These are phyloP conservation scores for Cichladusa arquata DNA, from an alignment of 2,113 vertebrate genomes.

Conservation along the genomic window DNA sequence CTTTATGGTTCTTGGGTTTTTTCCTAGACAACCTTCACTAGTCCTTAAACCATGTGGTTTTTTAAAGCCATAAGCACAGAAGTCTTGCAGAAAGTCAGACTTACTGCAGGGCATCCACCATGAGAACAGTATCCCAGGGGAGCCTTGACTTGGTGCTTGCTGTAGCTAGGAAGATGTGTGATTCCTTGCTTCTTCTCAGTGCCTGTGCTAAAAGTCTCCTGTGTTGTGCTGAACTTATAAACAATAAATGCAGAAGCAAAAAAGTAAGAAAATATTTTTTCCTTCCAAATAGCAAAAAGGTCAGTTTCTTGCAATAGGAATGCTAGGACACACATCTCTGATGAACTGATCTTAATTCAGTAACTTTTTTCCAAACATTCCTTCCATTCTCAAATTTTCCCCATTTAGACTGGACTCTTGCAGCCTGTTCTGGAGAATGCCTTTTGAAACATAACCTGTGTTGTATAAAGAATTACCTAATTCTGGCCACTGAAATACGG, in stretches of 20 bases:
- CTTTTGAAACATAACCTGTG: not conserved
- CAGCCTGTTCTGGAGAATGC: not conserved
- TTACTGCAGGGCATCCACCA: not conserved
- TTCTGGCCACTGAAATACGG: not conserved
- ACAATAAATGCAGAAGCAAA: not conserved
- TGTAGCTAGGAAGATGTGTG: not conserved
- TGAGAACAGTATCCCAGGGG: not conserved
- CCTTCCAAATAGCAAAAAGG: accelerated
- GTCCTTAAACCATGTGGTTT: not conserved
- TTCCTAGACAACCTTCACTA: not conserved
- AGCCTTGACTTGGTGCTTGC: not conserved
- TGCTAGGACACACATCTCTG: not conserved
- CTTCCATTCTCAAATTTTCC: not conserved
- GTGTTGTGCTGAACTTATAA: not conserved
- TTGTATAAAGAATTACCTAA: not conserved
- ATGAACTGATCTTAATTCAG: not conserved
- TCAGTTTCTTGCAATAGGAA: not conserved
- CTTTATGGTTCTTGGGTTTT: not conserved
- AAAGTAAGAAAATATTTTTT: not conserved
- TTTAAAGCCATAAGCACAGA: not conserved
- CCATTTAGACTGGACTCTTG: not conserved
- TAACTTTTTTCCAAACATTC: not conserved
- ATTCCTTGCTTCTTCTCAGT: not conserved
- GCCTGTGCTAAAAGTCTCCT: not conserved
- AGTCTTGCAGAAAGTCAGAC: not conserved